Percentiles rank a stretch among this genome's conserved stretches.
Evolutionary conservation across 2,888 invertebrate genomes (phyloP).

Genomic region (Carcina quercana): DNA sequence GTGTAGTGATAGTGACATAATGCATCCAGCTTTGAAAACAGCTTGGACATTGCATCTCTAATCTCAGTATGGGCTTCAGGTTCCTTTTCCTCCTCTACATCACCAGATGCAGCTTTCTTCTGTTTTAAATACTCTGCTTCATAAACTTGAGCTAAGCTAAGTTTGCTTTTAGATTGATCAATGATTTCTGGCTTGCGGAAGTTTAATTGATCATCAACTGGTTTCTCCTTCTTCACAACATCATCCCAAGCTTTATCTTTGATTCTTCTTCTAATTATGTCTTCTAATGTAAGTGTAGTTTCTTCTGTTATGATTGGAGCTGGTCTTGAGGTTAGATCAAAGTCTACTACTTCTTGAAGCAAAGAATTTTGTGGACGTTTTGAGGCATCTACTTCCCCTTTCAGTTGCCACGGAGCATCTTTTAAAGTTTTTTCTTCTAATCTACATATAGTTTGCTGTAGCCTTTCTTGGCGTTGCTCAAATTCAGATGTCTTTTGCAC

Average conservation of each 20-base stretch:
- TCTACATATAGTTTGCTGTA: conserved; percentile 79
- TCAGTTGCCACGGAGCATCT: conserved; percentile 95
- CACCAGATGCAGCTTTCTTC: conserved; percentile 72
- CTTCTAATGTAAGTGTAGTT: conserved; percentile 90
- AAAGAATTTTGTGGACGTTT: conserved; percentile 93
- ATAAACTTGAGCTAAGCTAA: conserved; percentile 94
- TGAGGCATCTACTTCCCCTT: conserved; percentile 89
- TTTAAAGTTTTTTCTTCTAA: conserved; percentile 83
- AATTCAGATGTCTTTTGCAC: conserved; percentile 77
- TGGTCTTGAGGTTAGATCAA: conserved; percentile 87
- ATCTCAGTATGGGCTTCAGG: conserved; percentile 88
- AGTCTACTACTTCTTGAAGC: conserved; percentile 92
- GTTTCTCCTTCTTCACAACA: conserved; percentile 90
- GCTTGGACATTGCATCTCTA: conserved; percentile 78
- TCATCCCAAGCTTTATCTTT: conserved; percentile 97
- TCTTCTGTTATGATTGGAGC: conserved; percentile 95
- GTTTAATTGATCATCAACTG: conserved; percentile 85
- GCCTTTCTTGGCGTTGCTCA: conserved; percentile 82
- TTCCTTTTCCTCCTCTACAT: conserved; percentile 75
- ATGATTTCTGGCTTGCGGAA: conserved; percentile 92
- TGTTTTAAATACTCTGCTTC: conserved; percentile 89
- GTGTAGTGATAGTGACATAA: conserved; percentile 96
- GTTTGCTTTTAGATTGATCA: conserved; percentile 95
- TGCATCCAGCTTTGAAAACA: conserved; percentile 93
- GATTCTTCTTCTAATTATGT: conserved; percentile 92